A percentile compares a stretch with the other conserved stretches of the same genome.
Evolutionary conservation across 2,888 invertebrate species (phyloP).

Genomic region (Pristionchus maxplancki): DNA sequence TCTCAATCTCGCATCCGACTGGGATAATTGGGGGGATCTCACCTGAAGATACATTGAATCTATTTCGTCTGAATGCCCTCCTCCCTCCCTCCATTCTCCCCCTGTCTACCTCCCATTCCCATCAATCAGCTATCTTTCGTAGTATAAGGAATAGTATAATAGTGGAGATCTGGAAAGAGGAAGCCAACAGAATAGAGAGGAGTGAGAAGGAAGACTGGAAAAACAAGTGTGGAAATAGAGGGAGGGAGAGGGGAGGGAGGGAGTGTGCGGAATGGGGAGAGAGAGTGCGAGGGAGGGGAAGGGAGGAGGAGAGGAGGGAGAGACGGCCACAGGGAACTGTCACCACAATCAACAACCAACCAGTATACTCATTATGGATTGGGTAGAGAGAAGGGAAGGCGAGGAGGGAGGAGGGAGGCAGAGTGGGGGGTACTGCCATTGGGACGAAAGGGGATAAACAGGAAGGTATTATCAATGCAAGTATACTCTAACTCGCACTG

Average conservation of each 20-base stretch:
- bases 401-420: background rate
- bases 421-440: background rate
- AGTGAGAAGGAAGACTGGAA: constrained; percentile 42
- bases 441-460: too few relatives aligned
- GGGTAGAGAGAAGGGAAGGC: background rate
- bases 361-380: constrained; percentile 43
- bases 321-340: constrained; percentile 45
- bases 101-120: background rate
- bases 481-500: too few relatives aligned
- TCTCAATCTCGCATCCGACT: constrained; percentile 16
- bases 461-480: background rate
- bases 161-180: background rate
- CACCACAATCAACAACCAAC: constrained; percentile 37
- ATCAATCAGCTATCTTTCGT: background rate
- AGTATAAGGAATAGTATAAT: constrained; percentile 3
- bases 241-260: constrained; percentile 21
- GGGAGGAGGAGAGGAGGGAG: constrained; percentile 34
- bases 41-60: background rate
- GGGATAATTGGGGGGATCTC: background rate
- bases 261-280: constrained; percentile 4
- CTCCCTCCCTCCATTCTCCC: background rate
- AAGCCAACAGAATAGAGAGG: background rate
- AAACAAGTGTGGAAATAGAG: constrained; percentile 20
- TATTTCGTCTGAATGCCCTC: background rate
- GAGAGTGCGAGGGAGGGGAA: constrained; percentile 51